Base-by-base conservation (phyloP, 2,888 invertebrate genomes). In the Luperina testacea region DNA sequence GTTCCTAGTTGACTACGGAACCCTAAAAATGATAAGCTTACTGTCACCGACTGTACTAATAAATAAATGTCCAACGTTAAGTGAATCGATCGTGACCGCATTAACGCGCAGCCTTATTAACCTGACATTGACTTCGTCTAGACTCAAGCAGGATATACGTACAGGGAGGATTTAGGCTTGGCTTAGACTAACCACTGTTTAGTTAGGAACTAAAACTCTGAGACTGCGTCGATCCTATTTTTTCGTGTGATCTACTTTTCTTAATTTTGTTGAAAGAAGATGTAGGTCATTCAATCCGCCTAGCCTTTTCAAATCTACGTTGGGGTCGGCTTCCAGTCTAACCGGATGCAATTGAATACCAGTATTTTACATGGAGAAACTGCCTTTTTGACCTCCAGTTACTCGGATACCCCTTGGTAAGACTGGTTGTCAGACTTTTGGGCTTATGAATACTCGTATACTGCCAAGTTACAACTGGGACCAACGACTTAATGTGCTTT, bases 71-170 rank as follows among this genome's bases (percentile, higher is more conserved):
- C 76, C 75, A 87, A 88, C 81, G 87, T 82, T 88, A 85, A 88
- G 74, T 88, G 72, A 84, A 75, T 82, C 82, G 89, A 87, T 91
- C 90, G 89, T 92, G 93, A 90, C 93, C 93, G 92, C 87, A 82
- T 90, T 91, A 76, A 70, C 85, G n/a, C 59, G 69, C 70, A 81
- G 74, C 91, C 90, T 89, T 87, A 91, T 89, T 87, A 86, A 65
- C 70, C 45, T 80, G 92, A 90, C 93, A 92, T 92, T 94, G 92
- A 91, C 89, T 89, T 85, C 86, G 89, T 89, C 83, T 48, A 48
- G 48, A 48, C 48, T 48, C 48, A 81, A 82, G 78, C 86, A 84
- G 86, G 80, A 76, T 76, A 73, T 77, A 59, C 65, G 5, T 15
- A 61, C 61, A n/a, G 61, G 65, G 53, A 68, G 53, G 71, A 75